Base-by-base conservation (phyloP, 37 sponge, comb jelly and placozoan genomes). In the Tethya wilhelma region DNA sequence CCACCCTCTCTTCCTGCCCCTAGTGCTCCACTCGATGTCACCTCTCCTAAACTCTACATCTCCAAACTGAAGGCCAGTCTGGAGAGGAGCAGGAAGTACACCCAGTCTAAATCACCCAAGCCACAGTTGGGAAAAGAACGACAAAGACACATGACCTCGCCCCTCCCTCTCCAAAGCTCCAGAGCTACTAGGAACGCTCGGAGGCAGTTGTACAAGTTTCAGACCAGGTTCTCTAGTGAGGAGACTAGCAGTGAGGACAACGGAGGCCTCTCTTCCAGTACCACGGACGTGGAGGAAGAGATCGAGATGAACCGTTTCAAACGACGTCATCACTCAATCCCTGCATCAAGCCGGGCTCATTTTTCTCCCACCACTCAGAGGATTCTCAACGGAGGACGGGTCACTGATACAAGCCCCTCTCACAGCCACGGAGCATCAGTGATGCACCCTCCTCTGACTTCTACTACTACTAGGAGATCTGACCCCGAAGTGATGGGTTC, bases 31-130 rank as follows among this genome's bases (percentile, higher is more conserved):
- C 25, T 71, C 44, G 66, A 64, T 74, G 75, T 74, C 62, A 44
- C 70, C 38, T 77, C 78, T 19, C 78, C 78, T 7, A 75, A 67
- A 34, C 42, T 70, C 28, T 84, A 75, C 77, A 38, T 84, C 23
- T 36, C 59, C 34, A 74, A 45, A 9, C 67, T 73, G 56, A 38
- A 37, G 29, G 67, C 64, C 46, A 73, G 41, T 12, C 37, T 83
- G 42, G 75, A 59, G 40, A 69, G 11, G 42, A 39, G 44, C 28
- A 60, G 26, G 22, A 12, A 26, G 7, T n/a, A 60, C 63, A 60
- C 26, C 20, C 20, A 60, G 7, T n/a, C 63, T 26, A 49, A 49
- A 49, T 49, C 53, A 49, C 9, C 9, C 14, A 9, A 49, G 14
- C 53, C 14, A 49, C 9, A 14, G 14, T 49, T 14, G 53, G 9